Evolutionary conservation across 2,113 vertebrate species (phyloP), one percentile per base, ranked within the genome.

Genomic region (Zosterops japonicus): DNA sequence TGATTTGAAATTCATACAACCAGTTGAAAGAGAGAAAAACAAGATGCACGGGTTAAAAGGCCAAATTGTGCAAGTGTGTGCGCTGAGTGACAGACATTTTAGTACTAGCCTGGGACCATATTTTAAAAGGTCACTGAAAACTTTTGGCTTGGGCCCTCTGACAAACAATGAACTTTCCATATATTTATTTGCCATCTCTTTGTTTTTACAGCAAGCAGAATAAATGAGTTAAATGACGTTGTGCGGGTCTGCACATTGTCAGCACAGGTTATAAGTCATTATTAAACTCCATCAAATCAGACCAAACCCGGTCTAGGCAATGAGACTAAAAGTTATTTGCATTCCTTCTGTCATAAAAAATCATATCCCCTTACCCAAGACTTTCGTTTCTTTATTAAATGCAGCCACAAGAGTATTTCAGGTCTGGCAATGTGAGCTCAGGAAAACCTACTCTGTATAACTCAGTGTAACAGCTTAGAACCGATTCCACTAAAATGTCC

Each of bases 241-340:
- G 98, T 94, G 94, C 90, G 92, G 98, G 99, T 97, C 99, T 99
- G 99, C 98, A 98, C 98, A 99, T 98, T 98, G 98, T 99, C 99
- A 99, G 97, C 98, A 98, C 99, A 99, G 98, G 98, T 98, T 98
- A 99, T 99, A 99, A 99, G 98, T 99, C 99, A 98, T 98, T 98
- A 98, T 99, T 99, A 98, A 98, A 97, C 97, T 97, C 98, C 98
- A 98, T 98, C 98, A 98, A 98, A 98, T 98, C 98, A 98, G 98
- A 97, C 97, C 98, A 97, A 98, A 97, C 97, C 98, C 96, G 75
- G 98, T 97, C 97, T 95, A 97, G 97, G 98, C 98, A 98, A 98
- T 95, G 96, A 97, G 97, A 97, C 98, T 97, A 97, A 98, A 97
- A 98, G 98, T 98, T 97, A 98, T 98, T 98, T 98, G 98, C 98